Evolutionary conservation across 1,140 invertebrate genomes (phyloP).

Genomic region (Nasonia giraulti): DNA sequence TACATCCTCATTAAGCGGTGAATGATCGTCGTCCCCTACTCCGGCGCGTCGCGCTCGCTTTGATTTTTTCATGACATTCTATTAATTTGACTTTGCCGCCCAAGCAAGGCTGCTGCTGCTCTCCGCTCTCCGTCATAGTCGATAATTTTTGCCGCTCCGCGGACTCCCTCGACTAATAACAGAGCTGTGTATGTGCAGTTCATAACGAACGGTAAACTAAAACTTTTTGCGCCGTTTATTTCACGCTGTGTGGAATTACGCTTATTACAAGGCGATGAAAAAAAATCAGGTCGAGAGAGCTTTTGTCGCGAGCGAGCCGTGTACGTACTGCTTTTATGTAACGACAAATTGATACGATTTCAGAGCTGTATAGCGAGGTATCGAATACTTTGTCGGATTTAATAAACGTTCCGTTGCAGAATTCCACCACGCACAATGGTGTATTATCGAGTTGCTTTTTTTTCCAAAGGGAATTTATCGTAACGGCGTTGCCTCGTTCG

Average conservation of each 20-base stretch:
- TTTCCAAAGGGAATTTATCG: no score
- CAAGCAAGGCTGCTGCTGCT: neutral
- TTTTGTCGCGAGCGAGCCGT: neutral
- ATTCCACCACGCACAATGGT: no score
- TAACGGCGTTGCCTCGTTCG: no score
- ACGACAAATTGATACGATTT: slow-evolving; percentile 24
- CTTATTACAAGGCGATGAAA: slow-evolving; percentile 32
- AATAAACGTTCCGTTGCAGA: no score
- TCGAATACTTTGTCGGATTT: no score
- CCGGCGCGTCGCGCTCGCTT: neutral
- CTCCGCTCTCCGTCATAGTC: neutral
- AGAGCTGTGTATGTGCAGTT: neutral
- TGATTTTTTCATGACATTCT: slow-evolving; percentile 62
- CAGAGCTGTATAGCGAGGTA: no score
- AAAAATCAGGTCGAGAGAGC: slow-evolving; percentile 23
- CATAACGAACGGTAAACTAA: slow-evolving; percentile 32
- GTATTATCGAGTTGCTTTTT: no score
- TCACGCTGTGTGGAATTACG: slow-evolving; percentile 14
- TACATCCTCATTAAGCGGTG: slow-evolving; percentile 68
- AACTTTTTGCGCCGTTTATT: slow-evolving; percentile 34
- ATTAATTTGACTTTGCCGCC: slow-evolving; percentile 66
- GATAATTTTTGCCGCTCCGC: neutral
- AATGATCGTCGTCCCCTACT: slow-evolving; percentile 1
- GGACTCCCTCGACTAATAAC: neutral
- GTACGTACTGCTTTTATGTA: slow-evolving; percentile 8